Percentiles rank a stretch among this genome's conserved stretches.
phyloP scores from a whole-genome alignment of 2,113 vertebrate genomes.

The Porphyrio hochstetteri region DNA sequence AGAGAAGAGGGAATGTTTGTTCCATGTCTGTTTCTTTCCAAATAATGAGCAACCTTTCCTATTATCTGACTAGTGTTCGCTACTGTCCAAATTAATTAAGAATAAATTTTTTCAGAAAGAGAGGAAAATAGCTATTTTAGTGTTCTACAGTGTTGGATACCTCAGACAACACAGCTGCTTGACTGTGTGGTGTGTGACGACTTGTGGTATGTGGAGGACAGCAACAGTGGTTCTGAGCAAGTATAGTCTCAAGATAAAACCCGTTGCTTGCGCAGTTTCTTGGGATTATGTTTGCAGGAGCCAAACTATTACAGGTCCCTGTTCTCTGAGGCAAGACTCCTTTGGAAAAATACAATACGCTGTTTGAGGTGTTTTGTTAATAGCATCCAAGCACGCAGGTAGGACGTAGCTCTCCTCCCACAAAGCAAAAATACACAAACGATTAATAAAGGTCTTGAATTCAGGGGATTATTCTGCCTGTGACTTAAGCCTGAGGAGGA shows the following conservation, averaged over 20 bases:
- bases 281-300: background rate
- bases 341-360: slow-evolving; percentile 23
- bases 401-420: background rate
- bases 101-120: background rate
- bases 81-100: background rate
- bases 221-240: background rate
- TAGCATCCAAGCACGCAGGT: background rate
- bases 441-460: slow-evolving; percentile 40
- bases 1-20: background rate
- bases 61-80: slow-evolving; percentile 1
- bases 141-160: background rate
- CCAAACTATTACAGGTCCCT: background rate
- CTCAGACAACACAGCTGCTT: background rate
- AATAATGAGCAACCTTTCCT: background rate
- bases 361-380: slow-evolving; percentile 28
- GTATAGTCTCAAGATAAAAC: background rate
- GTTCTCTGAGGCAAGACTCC: background rate
- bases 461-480: slow-evolving; percentile 45
- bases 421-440: background rate
- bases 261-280: background rate
- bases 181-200: background rate
- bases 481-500: slow-evolving; percentile 40
- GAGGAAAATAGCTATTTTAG: background rate
- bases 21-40: slow-evolving; percentile 2
- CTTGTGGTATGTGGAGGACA: background rate